Base-by-base conservation (phyloP, 2,797 vertebrate genomes). In the Echiichthys vipera region DNA sequence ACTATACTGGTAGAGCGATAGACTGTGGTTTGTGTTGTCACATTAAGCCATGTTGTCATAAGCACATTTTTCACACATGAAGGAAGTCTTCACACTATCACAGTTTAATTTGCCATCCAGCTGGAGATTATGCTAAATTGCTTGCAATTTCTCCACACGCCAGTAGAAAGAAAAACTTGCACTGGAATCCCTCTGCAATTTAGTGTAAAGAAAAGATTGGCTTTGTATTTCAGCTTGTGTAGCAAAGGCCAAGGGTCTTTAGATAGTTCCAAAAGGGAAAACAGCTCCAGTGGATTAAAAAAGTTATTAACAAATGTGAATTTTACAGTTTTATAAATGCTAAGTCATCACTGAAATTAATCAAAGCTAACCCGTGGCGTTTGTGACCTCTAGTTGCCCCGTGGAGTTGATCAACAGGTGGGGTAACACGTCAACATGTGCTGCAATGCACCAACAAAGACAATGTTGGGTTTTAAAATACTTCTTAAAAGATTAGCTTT, bases 61-160 rank as follows among this genome's bases (percentile, higher is more conserved):
- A n/a, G 69, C 79, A 73, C 46, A 69, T 76, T 75, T 71, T 79
- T 74, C 57, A 80, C 74, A 80, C 70, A 80, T 3, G 45, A 66
- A 40, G 53, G 65, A 65, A 73, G 32, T 59, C 40, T 64, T 84
- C 67, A 57, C 64, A 56, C 66, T n/a, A 43, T 29, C 77, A 50
- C 61, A 18, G 37, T 62, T 86, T 81, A 32, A 74, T 83, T 76
- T 78, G 53, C 65, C 64, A 78, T 81, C 72, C 80, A 68, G 81
- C 61, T 70, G 71, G 77, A 78, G 70, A 89, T 73, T 84, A 73
- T 76, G 43, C 50, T 57, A 61, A 84, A 80, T 72, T 72, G 59
- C 69, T 51, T 15, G 29, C 56, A 59, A 65, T 82, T 72, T 74
- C 51, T 80, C 34, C 62, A 65, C 64, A 64, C 46, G 20, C 57